A percentile compares a stretch with the other conserved stretches of the same genome.
Evolutionary conservation across 2,113 vertebrate genomes (phyloP).

Genomic region (Paraplagusia blochii): DNA sequence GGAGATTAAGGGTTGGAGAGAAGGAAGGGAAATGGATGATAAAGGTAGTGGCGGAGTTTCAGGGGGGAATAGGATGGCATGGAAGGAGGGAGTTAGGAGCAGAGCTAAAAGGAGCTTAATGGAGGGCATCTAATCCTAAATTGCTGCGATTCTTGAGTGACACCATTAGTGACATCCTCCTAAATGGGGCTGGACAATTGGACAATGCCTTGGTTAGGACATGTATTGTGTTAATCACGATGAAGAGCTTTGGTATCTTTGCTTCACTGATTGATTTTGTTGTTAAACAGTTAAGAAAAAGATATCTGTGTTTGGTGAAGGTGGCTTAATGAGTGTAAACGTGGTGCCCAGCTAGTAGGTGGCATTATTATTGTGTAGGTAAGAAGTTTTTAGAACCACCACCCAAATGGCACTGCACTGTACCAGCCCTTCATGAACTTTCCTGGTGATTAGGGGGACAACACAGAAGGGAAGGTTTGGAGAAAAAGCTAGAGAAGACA

Average conservation of each 20-base stretch:
- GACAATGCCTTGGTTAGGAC: conserved; percentile 25
- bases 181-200: conserved; percentile 35
- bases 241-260: conserved; percentile 18
- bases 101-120: conserved; percentile 71
- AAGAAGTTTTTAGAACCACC: no score
- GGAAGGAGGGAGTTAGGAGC: conserved; percentile 49
- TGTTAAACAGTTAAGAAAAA: no score
- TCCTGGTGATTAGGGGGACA: no score
- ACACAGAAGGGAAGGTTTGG: no score
- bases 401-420: no score
- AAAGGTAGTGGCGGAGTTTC: conserved; percentile 62
- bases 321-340: no score
- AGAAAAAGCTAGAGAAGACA: no score
- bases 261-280: neutral
- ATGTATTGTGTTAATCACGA: conserved; percentile 24
- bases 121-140: conserved; percentile 73
- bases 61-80: conserved; percentile 59
- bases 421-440: no score
- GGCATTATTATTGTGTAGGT: no score
- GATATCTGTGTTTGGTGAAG: no score
- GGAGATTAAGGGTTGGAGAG: conserved; percentile 69
- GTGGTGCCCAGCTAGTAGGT: no score
- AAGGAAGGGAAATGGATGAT: conserved; percentile 66
- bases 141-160: conserved; percentile 66
- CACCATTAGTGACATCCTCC: conserved; percentile 62